These are phyloP conservation scores for Arizona elegans DNA, from an alignment of 2,113 vertebrate genomes.

Conservation along the genomic window DNA sequence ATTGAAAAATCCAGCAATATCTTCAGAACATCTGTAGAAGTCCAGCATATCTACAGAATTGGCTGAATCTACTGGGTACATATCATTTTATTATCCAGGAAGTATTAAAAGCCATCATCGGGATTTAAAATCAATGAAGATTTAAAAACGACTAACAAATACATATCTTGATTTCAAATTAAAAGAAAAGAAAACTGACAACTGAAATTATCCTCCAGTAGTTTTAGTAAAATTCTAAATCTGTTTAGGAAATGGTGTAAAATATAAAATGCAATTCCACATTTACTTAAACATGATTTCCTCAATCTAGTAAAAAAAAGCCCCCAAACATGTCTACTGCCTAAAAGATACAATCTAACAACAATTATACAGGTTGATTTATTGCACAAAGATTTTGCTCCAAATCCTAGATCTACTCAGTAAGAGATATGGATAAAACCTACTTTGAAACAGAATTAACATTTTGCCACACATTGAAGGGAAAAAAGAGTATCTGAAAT, in stretches of 20 bases:
- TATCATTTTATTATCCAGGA: not conserved
- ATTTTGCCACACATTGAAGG: too few relatives aligned
- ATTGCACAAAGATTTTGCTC: conserved; percentile 39
- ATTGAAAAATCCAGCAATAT: not conserved
- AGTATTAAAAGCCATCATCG: not conserved
- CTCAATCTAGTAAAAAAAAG: conserved; percentile 1
- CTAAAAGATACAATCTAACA: not conserved
- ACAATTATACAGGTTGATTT: conserved; percentile 32
- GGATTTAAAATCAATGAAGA: not conserved
- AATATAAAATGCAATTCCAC: not conserved
- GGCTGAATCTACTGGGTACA: not conserved
- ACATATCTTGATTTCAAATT: not conserved
- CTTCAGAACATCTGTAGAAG: not conserved
- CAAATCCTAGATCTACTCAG: conserved; percentile 33
- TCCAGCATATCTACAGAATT: not conserved
- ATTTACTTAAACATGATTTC: conserved; percentile 1
- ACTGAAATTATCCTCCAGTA: not conserved
- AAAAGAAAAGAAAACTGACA: not conserved
- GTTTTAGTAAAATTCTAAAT: not conserved
- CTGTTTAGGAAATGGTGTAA: not conserved
- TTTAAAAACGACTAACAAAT: not conserved
- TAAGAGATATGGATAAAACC: conserved; percentile 39
- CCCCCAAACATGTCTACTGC: conserved; percentile 3
- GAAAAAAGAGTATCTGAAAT: too few relatives aligned
- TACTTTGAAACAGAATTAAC: conserved; percentile 29